Conservation (phyloP, 2,888 invertebrate genomes). For the Sceliomorpha sp. region DNA sequence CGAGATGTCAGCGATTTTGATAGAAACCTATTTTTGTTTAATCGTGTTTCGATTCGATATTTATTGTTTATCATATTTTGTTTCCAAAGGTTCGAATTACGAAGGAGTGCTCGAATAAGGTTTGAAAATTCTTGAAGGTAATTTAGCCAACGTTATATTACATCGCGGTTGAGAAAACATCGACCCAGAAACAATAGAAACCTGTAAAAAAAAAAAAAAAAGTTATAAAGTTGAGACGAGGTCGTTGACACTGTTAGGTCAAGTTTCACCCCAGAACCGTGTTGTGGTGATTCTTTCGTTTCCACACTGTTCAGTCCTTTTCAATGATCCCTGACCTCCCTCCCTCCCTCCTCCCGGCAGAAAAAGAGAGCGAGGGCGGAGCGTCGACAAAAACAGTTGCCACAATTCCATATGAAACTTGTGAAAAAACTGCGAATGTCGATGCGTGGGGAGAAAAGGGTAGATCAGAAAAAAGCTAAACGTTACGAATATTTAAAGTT, state of each 20-base stretch:
- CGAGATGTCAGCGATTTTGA: no score
- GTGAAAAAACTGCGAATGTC: slow-evolving; percentile 40
- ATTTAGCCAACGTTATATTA: no score
- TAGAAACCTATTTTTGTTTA: no score
- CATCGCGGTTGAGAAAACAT: no score
- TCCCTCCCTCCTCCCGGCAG: neutral
- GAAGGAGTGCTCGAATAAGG: no score
- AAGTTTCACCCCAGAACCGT: slow-evolving; percentile 1
- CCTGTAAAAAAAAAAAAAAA: neutral
- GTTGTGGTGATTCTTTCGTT: slow-evolving; percentile 1
- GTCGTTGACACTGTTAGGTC: neutral
- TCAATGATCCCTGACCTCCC: slow-evolving; percentile 62
- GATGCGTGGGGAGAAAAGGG: slow-evolving; percentile 39
- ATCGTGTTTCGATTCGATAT: no score
- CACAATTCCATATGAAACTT: slow-evolving; percentile 51
- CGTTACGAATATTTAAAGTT: slow-evolving; percentile 42
- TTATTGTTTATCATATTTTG: no score
- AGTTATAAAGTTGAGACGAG: neutral
- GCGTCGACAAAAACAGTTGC: slow-evolving; percentile 60
- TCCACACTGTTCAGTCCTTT: slow-evolving; percentile 37
- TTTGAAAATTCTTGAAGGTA: no score
- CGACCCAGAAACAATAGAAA: no score
- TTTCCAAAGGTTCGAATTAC: no score
- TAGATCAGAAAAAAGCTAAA: slow-evolving; percentile 37
- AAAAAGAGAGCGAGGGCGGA: slow-evolving; percentile 27